Base-by-base conservation (phyloP, 2,888 invertebrate genomes). In the Gibbula magus region DNA sequence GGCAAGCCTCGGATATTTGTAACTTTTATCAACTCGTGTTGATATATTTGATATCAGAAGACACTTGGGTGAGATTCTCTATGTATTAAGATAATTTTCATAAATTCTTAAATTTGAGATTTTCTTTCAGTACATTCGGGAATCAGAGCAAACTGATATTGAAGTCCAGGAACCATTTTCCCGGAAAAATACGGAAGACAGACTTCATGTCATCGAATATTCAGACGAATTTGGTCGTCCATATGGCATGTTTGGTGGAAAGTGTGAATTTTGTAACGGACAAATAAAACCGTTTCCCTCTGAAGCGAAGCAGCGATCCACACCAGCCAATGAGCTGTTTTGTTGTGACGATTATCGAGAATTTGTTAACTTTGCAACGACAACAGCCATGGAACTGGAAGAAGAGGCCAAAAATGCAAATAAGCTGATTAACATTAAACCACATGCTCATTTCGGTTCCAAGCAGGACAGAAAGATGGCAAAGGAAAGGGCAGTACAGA, bases 281-380 rank as follows among this genome's bases (percentile, higher is more conserved):
- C 75, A 81, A 4, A 88, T 92, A 25, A 89, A 89, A 78, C 88
- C 91, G 0, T 91, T 92, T 84, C 92, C 92, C 0, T 88, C 89
- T 2, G 76, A 91, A 35, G 91, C 91, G 45, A 88, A 90, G 73
- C 92, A 93, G 81, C 83, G 88, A 73, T 82, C 81, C 45, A 75
- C 81, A 29, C 83, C 89, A 0, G 91, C 92, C n/a, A 89, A 91
- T 29, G 84, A 87, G 77, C 82, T 92, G 22, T 92, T 90, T 82
- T 93, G 93, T 82, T 93, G 92, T 85, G 89, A 89, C 66, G 89
- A 91, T 0, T 92, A 92, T 79, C 83, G 89, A 8, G 90, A 92
- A 70, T 92, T 92, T 84, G 89, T 92, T 0, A 88, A 91, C 78
- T 90, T 88, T 84, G 88, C 91, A 18, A 83, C 90, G 35, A 86